Base-by-base conservation (phyloP, 2,113 vertebrate species). In the Diglossa brunneiventris region DNA sequence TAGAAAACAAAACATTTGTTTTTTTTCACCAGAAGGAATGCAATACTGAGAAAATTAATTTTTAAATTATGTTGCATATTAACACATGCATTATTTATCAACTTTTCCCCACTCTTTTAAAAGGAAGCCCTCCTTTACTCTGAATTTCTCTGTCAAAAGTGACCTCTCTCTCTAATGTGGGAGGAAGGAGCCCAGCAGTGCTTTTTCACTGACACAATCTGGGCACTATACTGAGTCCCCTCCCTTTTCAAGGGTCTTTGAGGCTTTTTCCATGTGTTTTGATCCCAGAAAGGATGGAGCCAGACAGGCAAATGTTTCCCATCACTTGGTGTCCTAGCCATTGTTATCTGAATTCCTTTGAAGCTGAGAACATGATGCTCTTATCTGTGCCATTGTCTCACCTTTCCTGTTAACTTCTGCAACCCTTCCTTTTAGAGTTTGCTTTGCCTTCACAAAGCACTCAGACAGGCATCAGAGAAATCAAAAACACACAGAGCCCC, bases 311-410 rank as follows among this genome's bases (percentile, higher is more conserved):
- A 87, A 92, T 72, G 75, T 30, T 90, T 94, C 90, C 80, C 92
- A 88, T 83, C 83, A 16, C 46, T 94, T 86, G 86, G 64, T 89
- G 89, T 47, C 61, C 76, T 63, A 74, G 63, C 30, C 76, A 91
- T 89, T 96, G 91, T 97, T 95, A 84, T 84, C 62, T 27, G 8
- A 87, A 89, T 10, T 67, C 39, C 69, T 96, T 94, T 97, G 89
- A 97, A 94, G 83, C 39, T 49, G 73, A 39, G 49, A 94, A 94
- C 91, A 61, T 95, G 87, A 81, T 4, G 37, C 22, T 92, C 61
- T 95, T 95, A 89, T 92, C 94, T 91, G 37, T 68, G 47, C 37
- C 69, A 84, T 92, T 96, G 95, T 95, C 62, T 94, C 90, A 96
- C 92, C 91, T 92, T 94, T 96, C 89, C 89, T 92, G 92, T 84